A percentile compares a stretch with the other conserved stretches of the same genome.
Evolutionary conservation across 2,888 invertebrate species (phyloP).

Genomic region (Zeuzera pyrina): DNA sequence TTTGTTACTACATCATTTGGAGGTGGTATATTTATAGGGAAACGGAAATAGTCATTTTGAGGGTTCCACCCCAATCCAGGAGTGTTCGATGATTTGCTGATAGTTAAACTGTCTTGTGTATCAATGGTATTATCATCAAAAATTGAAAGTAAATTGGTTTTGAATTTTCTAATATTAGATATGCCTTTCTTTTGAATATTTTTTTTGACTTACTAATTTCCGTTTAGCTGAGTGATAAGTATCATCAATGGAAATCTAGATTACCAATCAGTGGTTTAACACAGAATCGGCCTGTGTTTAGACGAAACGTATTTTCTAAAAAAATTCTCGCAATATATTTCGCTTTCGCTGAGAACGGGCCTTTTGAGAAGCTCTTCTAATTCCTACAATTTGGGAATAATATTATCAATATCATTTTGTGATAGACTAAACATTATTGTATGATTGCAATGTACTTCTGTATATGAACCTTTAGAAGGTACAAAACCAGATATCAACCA

Average conservation of each 20-base stretch:
- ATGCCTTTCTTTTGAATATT: background rate
- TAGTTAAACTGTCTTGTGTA: constrained; percentile 12
- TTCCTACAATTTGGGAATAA: constrained; percentile 16
- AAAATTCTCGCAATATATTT: constrained; percentile 17
- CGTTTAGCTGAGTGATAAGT: constrained; percentile 14
- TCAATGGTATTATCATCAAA: too few relatives aligned
- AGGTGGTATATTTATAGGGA: constrained; percentile 9
- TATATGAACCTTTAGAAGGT: background rate
- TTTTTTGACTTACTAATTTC: constrained; percentile 9
- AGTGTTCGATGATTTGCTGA: constrained; percentile 17
- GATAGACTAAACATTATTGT: background rate
- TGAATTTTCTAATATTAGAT: constrained; percentile 10
- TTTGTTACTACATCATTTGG: constrained; percentile 10
- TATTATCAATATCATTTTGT: constrained; percentile 8
- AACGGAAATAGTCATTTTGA: constrained; percentile 10
- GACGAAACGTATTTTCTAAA: constrained; percentile 11
- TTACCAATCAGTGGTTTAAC: background rate
- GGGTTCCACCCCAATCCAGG: constrained; percentile 19
- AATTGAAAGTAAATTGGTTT: constrained; percentile 8
- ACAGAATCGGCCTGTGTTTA: constrained; percentile 8
- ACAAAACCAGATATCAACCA: constrained; percentile 8
- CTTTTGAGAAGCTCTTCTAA: constrained; percentile 17
- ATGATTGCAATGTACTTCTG: constrained; percentile 7
- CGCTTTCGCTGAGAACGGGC: constrained; percentile 7
- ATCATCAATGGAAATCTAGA: constrained; percentile 7